These are phyloP conservation scores for Anastrepha ludens DNA, from an alignment of 1,140 invertebrate genomes.

Conservation along the genomic window DNA sequence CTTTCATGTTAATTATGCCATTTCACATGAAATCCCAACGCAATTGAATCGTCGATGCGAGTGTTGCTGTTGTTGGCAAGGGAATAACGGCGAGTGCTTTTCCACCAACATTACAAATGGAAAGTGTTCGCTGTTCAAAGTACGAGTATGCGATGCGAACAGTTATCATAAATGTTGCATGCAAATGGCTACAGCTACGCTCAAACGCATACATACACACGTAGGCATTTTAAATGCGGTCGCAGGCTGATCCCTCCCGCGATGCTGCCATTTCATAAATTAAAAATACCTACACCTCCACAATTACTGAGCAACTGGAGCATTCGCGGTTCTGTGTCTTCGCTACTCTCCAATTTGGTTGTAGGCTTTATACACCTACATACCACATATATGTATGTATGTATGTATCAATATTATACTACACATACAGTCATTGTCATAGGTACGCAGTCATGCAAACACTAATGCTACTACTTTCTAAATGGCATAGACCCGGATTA, in stretches of 20 bases:
- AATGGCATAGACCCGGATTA: too few species aligned
- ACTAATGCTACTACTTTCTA: too few species aligned
- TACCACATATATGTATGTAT: background rate
- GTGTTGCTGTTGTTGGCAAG: background rate
- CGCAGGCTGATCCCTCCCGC: too few species aligned
- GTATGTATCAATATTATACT: background rate
- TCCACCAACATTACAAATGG: background rate
- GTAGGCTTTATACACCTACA: background rate
- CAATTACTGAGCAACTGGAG: background rate
- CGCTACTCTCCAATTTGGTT: background rate
- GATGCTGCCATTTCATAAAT: background rate
- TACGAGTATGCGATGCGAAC: background rate
- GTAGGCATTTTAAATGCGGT: constrained; percentile 12
- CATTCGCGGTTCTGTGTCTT: background rate
- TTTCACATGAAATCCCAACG: constrained; percentile 50
- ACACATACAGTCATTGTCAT: background rate
- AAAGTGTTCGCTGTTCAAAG: background rate
- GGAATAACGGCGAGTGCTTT: background rate
- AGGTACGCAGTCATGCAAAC: background rate
- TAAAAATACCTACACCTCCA: background rate
- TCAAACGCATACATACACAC: background rate
- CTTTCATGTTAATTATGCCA: constrained; percentile 49
- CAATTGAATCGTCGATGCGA: constrained; percentile 3
- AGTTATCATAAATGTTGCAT: constrained; percentile 51
- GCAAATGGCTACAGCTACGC: background rate